Evolutionary conservation across 2,888 invertebrate species (phyloP).

Genomic region (Nipponacmea schrenckii): DNA sequence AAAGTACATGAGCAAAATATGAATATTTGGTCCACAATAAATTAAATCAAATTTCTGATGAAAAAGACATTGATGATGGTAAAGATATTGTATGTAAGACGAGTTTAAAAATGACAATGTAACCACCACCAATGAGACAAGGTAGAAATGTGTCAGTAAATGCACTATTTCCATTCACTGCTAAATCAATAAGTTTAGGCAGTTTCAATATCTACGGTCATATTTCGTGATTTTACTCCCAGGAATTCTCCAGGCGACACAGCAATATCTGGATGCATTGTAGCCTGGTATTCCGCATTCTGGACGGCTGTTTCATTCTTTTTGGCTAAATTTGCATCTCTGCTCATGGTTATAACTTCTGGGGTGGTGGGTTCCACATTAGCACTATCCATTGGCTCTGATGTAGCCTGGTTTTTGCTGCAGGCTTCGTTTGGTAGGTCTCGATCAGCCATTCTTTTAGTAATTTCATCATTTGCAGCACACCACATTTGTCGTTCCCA

Average conservation of each 20-base stretch:
- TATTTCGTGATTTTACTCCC: constrained; percentile 23
- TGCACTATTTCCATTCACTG: neutral
- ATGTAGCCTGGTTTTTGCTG: neutral
- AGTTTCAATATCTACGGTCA: constrained; percentile 34
- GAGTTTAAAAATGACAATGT: neutral
- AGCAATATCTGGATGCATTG: constrained; percentile 43
- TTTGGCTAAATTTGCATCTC: constrained; percentile 8
- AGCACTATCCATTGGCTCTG: neutral
- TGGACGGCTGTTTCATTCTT: constrained; percentile 6
- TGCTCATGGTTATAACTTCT: constrained; percentile 16
- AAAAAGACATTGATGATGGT: no score
- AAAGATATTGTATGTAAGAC: no score
- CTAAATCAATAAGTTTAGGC: constrained; percentile 14
- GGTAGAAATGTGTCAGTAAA: neutral
- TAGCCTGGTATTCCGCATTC: constrained; percentile 32
- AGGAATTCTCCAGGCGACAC: constrained; percentile 28
- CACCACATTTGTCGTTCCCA: constrained; percentile 31
- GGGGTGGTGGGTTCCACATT: constrained; percentile 4
- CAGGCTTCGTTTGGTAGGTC: neutral
- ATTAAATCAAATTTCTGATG: no score
- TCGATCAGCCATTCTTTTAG: neutral
- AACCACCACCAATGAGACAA: constrained; percentile 8
- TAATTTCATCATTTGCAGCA: constrained; percentile 15
- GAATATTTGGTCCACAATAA: no score
- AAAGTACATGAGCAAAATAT: no score